phyloP scores from a whole-genome alignment of 1,140 invertebrate species.

The Pachyrhynchus sulphureomaculatus region DNA sequence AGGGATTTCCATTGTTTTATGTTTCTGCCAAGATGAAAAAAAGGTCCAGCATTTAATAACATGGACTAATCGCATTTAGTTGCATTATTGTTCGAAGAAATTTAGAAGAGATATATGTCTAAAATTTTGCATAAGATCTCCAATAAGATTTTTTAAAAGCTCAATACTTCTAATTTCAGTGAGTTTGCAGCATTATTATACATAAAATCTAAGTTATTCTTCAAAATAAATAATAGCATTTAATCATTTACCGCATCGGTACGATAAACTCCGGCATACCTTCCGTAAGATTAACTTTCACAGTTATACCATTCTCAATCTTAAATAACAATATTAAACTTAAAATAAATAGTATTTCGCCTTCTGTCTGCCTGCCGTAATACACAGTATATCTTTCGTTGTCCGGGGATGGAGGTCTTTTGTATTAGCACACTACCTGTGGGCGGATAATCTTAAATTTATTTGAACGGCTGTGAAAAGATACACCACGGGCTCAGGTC shows the following conservation, averaged over 20 bases:
- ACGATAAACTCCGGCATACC: conserved; percentile 20
- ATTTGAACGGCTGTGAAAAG: conserved; percentile 16
- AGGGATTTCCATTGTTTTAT: too few relatives aligned
- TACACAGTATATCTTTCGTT: conserved; percentile 10
- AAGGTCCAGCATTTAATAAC: too few relatives aligned
- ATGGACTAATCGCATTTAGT: too few relatives aligned
- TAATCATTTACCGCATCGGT: conserved; percentile 8
- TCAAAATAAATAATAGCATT: conserved; percentile 6
- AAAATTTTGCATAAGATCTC: too few relatives aligned
- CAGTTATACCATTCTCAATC: conserved; percentile 12
- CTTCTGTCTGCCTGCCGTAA: not conserved
- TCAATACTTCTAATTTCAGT: too few relatives aligned
- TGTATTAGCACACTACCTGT: conserved; percentile 14
- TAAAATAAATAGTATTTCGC: conserved; percentile 6
- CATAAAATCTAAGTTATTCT: too few relatives aligned
- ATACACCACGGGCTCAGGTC: conserved; percentile 10
- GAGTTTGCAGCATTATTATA: too few relatives aligned
- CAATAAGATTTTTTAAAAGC: too few relatives aligned
- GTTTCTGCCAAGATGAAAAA: too few relatives aligned
- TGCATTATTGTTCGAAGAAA: too few relatives aligned
- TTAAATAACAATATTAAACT: conserved; percentile 14
- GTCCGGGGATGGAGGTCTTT: conserved; percentile 9
- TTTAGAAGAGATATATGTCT: too few relatives aligned
- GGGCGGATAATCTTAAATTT: conserved; percentile 15
- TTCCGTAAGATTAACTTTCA: conserved; percentile 18